Conservation (phyloP, 2,113 vertebrate genomes). For the Tragelaphus imberbis region DNA sequence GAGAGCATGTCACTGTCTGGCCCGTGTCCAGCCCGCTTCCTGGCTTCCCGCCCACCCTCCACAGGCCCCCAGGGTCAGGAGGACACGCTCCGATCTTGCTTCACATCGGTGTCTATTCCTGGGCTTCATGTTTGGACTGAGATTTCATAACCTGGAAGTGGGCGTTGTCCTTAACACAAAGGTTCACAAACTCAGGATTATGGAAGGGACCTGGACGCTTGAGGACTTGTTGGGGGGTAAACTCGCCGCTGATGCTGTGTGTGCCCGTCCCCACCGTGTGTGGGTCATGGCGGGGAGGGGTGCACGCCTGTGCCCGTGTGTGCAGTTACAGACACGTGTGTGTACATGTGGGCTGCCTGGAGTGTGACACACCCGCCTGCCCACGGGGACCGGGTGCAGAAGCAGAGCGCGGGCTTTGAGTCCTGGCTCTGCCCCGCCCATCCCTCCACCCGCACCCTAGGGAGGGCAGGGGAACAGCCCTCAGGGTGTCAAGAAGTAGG, state of each 20-base stretch:
- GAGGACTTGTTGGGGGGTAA: background rate
- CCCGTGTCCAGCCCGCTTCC: accelerated
- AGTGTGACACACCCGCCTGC: background rate
- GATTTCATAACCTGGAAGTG: background rate
- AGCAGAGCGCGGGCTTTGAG: accelerated
- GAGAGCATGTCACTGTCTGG: accelerated
- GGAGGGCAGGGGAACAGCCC: accelerated
- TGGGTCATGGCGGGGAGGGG: accelerated
- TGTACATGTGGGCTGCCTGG: background rate
- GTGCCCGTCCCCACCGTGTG: accelerated
- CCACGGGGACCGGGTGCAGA: background rate
- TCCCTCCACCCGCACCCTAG: background rate
- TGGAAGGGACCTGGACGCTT: background rate
- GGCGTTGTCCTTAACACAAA: background rate
- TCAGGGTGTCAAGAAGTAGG: accelerated
- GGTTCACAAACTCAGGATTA: accelerated
- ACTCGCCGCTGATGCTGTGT: accelerated
- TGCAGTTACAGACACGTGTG: background rate
- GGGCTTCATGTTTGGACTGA: background rate
- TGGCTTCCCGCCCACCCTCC: background rate
- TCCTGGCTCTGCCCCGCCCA: accelerated
- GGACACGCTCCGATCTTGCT: background rate
- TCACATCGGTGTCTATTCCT: background rate
- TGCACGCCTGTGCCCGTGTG: accelerated
- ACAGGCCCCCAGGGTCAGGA: background rate